A percentile compares a stretch with the other conserved stretches of the same genome.
Evolutionary conservation across 2,113 vertebrate genomes (phyloP).

Genomic region (Gymnobelideus leadbeateri): DNA sequence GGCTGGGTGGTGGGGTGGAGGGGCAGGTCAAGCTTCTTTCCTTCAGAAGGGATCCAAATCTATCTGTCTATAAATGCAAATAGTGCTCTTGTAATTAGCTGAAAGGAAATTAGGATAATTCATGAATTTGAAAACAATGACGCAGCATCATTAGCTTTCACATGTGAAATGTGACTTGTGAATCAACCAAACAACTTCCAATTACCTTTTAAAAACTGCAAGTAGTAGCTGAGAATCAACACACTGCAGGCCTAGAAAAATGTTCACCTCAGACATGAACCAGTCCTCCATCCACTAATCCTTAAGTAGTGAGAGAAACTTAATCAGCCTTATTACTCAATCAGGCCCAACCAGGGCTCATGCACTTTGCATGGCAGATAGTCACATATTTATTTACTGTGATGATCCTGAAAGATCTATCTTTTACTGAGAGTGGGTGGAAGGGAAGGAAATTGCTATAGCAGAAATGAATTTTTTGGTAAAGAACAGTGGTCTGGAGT

Average conservation of each 20-base stretch:
- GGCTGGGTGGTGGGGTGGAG: background rate
- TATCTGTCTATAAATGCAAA: constrained; percentile 16
- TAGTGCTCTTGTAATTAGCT: background rate
- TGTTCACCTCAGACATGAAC: background rate
- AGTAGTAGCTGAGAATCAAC: constrained; percentile 48
- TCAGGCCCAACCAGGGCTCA: background rate
- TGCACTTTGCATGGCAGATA: background rate
- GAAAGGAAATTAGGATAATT: background rate
- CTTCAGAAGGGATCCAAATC: background rate
- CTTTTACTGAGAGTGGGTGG: background rate
- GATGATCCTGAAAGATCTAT: background rate
- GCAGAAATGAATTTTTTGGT: background rate
- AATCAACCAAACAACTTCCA: constrained; percentile 7
- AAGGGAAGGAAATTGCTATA: background rate
- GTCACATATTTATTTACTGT: constrained; percentile 19
- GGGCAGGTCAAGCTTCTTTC: constrained; percentile 25
- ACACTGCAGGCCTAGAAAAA: background rate
- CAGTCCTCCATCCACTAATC: background rate
- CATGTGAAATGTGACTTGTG: background rate
- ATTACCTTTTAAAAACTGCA: background rate
- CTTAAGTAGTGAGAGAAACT: background rate
- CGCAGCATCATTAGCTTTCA: background rate
- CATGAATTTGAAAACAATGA: constrained; percentile 15
- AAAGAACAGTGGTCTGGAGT: constrained; percentile 25
- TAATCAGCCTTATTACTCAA: background rate